phyloP scores from a whole-genome alignment of 2,888 invertebrate species.

The Calameuta filiformis region DNA sequence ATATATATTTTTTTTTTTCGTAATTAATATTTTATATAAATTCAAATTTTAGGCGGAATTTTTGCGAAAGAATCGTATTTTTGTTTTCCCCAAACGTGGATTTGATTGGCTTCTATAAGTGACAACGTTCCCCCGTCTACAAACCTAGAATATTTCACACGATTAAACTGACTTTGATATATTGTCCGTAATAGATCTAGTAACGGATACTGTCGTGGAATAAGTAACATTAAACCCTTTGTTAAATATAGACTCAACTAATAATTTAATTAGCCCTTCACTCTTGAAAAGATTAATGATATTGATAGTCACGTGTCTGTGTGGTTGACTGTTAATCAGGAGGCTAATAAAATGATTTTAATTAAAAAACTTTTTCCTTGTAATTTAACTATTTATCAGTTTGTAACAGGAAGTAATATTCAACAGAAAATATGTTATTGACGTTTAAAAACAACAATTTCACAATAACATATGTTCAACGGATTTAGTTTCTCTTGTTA shows the following conservation, averaged over 20 bases:
- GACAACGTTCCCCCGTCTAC: background rate
- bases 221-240: background rate
- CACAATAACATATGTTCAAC: background rate
- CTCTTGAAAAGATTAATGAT: too few relatives aligned
- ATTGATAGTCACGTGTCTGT: background rate
- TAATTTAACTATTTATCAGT: background rate
- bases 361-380: background rate
- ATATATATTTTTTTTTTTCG: too few relatives aligned
- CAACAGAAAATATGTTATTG: background rate
- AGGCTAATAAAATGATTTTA: background rate
- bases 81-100: too few relatives aligned
- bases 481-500: too few relatives aligned
- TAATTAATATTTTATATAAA: too few relatives aligned
- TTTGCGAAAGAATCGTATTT: too few relatives aligned
- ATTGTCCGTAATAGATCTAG: background rate
- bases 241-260: background rate
- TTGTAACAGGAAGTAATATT: background rate
- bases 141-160: background rate
- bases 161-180: background rate
- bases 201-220: background rate
- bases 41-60: too few relatives aligned
- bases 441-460: background rate
- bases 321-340: background rate
- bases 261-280: background rate
- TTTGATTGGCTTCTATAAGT: background rate